Conservation (phyloP, 1,140 invertebrate genomes). For the Augochlora pura region DNA sequence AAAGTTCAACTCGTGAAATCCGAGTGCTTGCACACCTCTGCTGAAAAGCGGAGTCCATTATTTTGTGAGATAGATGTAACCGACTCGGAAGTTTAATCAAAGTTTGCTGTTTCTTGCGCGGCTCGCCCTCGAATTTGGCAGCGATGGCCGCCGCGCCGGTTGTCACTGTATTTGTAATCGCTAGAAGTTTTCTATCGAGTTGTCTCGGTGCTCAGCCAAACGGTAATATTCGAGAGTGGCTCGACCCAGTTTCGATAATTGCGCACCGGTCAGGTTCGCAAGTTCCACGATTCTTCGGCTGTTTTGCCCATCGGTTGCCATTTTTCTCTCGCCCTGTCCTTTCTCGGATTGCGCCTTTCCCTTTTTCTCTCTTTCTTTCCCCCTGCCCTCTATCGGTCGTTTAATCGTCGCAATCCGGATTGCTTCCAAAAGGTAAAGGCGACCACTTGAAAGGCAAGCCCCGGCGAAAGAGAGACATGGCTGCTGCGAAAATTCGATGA, state of each 20-base stretch:
- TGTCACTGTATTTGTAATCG: conserved; percentile 41
- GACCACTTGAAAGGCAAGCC: conserved; percentile 35
- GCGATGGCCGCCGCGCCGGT: not conserved
- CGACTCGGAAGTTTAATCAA: conserved; percentile 33
- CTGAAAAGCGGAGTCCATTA: not conserved
- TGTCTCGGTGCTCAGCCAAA: conserved; percentile 5
- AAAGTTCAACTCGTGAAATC: too few relatives aligned
- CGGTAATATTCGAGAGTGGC: conserved; percentile 47
- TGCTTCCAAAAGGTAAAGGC: conserved; percentile 7
- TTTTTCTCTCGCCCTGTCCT: conserved; percentile 22
- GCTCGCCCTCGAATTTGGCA: conserved; percentile 32
- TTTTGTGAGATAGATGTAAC: not conserved
- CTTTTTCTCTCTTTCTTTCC: not conserved
- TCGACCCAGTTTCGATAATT: conserved; percentile 61
- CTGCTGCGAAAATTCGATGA: conserved; percentile 13
- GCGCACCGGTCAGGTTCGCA: conserved; percentile 23
- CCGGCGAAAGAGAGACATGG: conserved; percentile 12
- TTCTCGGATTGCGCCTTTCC: not conserved
- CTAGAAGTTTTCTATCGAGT: conserved; percentile 32
- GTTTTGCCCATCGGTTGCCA: not conserved
- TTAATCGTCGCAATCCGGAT: conserved; percentile 45
- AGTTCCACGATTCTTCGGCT: conserved; percentile 23
- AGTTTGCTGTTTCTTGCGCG: conserved; percentile 22
- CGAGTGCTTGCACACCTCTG: not conserved
- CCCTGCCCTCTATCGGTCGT: not conserved